Percentiles rank a stretch among this genome's conserved stretches.
phyloP scores from a whole-genome alignment of 2,113 vertebrate genomes.

The Mystacornis crossleyi region DNA sequence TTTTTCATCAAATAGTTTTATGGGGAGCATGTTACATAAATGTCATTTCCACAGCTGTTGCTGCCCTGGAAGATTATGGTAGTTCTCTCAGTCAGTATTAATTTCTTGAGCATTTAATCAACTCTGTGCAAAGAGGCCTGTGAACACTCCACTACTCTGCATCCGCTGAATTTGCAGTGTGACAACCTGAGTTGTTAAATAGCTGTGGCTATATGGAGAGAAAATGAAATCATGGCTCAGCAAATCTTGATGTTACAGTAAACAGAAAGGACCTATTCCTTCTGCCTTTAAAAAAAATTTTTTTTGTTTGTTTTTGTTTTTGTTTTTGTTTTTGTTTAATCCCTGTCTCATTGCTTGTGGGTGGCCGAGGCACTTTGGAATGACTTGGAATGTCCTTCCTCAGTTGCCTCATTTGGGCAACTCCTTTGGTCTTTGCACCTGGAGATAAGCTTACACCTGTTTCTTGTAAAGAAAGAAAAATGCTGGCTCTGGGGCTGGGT shows the following conservation, averaged over 20 bases:
- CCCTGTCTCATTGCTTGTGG: not conserved
- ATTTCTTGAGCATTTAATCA: not conserved
- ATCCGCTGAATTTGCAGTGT: not conserved
- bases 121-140: not conserved
- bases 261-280: not conserved
- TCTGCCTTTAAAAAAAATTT: no score
- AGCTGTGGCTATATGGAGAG: not conserved
- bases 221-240: not conserved
- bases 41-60: not conserved
- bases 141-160: not conserved
- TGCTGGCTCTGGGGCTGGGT: not conserved
- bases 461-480: not conserved
- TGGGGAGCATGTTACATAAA: not conserved
- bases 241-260: not conserved
- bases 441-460: not conserved
- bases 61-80: not conserved
- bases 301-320: no score
- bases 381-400: not conserved
- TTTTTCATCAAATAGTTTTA: not conserved
- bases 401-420: not conserved
- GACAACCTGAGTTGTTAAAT: not conserved
- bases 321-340: not conserved
- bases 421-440: not conserved
- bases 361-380: not conserved
- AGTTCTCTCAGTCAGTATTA: not conserved